Base-by-base conservation (phyloP, 1,140 invertebrate genomes). In the Scylla paramamosain region DNA sequence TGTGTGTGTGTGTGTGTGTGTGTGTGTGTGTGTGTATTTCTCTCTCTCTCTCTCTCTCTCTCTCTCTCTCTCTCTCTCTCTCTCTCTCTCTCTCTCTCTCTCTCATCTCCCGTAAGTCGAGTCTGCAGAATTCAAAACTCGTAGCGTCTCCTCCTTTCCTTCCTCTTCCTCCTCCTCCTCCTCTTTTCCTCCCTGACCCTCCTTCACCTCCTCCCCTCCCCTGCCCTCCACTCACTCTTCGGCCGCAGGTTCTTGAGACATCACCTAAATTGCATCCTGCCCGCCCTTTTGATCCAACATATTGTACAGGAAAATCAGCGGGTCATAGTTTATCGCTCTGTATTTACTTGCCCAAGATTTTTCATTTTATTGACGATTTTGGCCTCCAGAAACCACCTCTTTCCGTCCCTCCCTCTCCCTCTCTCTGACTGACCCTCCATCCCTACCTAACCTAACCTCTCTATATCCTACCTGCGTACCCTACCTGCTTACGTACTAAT, bases 1-100 rank as follows among this genome's bases (percentile, higher is more conserved):
- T 39, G 39, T 39, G 39, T 39, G 39, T 39, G 39, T 39, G 39
- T 39, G 39, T 39, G 39, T 39, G 39, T 59, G 10, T 59, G 10
- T 20, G 20, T 59, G 1, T 52, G 10, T 67, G 3, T 67, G 7
- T 67, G 8, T 67, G 59, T 48, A 48, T 67, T 52, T 52, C 3
- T 67, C 20, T 67, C 7, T 67, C 20, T 67, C 59, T 67, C 10
- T 67, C 10, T 25, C 59, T 67, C 59, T 67, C 8, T 67, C 59
- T 8, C 8, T 67, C 59, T 77, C 67, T 77, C 67, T 39, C n/a
- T 89, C 48, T 45, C 31, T 90, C 32, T 90, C 25, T n/a, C 39
- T 46, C 16, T 52, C 39, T 89, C n/a, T 88, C 87, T 88, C 32
- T 88, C 87, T 88, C 31, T 88, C 87, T 88, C 29, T 39, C 87